Evolutionary conservation across 2,797 vertebrate species (phyloP), one percentile per base, ranked within the genome.

Genomic region (Aulostomus chinensis): DNA sequence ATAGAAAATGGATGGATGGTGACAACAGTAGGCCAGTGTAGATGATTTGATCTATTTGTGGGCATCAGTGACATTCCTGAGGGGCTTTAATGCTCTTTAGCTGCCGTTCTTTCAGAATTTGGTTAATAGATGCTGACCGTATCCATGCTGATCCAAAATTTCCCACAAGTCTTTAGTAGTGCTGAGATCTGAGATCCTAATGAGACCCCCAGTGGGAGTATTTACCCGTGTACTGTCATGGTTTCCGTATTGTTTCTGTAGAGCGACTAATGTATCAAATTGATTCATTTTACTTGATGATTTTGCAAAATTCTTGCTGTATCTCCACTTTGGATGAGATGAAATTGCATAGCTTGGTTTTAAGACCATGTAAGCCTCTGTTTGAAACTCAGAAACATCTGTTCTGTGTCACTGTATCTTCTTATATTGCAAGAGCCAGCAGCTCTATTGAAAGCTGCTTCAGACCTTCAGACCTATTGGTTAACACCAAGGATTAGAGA

Each of bases 401-500:
- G 76, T 43, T 77, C 38, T 50, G 40, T 20, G 49, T 68, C 70
- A 59, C 43, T 62, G 35, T 47, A 30, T 68, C 37, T 68, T 62
- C 18, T 52, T 61, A 46, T 68, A 66, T 21, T 40, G 55, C 63
- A 50, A 25, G 34, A 57, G 75, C 69, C 71, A 78, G 78, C 9
- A 52, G 24, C 38, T 50, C 2, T 17, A 24, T 14, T 51, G 42
- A 76, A 71, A 75, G 69, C 65, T 73, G 64, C 45, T 48, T 46
- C 49, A 52, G 72, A 70, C 64, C 50, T 54, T 30, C 39, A 59
- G 53, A 79, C 56, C 58, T 39, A 9, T 35, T 33, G 13, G 63
- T 62, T 67, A 57, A 69, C 69, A 50, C 29, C 35, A 48, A 0
- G 64, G 73, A 86, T 86, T 86, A 88, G 77, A 67, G 24, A 39